These are phyloP conservation scores for Mamestra brassicae DNA, from an alignment of 2,888 invertebrate species.

Conservation along the genomic window DNA sequence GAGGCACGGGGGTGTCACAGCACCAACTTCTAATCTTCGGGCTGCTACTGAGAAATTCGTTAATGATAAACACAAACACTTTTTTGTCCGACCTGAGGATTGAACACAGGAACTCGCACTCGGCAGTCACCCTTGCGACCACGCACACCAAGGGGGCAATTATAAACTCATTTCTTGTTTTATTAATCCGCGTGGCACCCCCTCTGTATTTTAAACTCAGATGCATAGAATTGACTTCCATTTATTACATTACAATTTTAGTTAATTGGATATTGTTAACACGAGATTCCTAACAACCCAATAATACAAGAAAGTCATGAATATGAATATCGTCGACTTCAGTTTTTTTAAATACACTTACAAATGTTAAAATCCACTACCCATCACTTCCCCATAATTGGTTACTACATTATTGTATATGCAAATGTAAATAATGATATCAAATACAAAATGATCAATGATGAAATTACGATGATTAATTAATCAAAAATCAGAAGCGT, in stretches of 20 bases:
- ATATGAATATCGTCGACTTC: slow-evolving; percentile 9
- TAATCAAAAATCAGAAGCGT: slow-evolving; percentile 64
- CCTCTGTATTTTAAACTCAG: neutral
- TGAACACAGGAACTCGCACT: too few species aligned
- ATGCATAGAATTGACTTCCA: neutral
- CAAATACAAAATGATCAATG: slow-evolving; percentile 62
- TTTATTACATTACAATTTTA: neutral
- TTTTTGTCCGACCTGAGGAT: too few species aligned
- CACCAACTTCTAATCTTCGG: too few species aligned
- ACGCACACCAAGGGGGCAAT: too few species aligned
- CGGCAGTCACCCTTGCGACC: too few species aligned
- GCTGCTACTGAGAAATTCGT: too few species aligned
- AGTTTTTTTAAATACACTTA: neutral
- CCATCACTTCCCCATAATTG: slow-evolving; percentile 43
- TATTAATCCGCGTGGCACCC: too few species aligned
- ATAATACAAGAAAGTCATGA: neutral
- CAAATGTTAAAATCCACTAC: neutral
- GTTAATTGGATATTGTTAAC: neutral
- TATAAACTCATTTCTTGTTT: too few species aligned
- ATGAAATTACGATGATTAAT: slow-evolving; percentile 45
- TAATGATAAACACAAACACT: too few species aligned
- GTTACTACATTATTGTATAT: slow-evolving; percentile 39
- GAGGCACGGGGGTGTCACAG: too few species aligned
- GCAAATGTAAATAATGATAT: slow-evolving; percentile 55
- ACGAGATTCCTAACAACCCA: neutral